Conservation (phyloP, 2,797 vertebrate genomes). For the Hippocampus kuda region DNA sequence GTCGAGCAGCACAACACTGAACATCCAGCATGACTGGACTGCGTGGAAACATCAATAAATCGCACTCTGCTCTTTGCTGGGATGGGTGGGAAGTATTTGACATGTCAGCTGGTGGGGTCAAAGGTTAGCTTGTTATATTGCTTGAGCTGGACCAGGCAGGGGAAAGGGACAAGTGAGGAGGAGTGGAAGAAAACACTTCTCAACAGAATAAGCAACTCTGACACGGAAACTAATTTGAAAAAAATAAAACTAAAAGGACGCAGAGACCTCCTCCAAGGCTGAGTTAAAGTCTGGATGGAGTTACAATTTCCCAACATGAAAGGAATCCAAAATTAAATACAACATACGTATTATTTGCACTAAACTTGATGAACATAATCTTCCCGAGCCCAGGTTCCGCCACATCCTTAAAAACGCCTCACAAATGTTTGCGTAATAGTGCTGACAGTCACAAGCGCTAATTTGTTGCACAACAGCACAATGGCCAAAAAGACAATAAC, state of each 20-base stretch:
- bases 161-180: constrained; percentile 1
- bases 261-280: neutral
- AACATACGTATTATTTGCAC: neutral
- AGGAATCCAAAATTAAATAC: neutral
- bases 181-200: neutral
- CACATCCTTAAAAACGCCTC: neutral
- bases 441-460: constrained; percentile 1
- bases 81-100: constrained; percentile 45
- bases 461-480: constrained; percentile 5
- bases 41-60: constrained; percentile 54
- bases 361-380: neutral
- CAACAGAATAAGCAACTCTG: constrained; percentile 1
- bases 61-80: constrained; percentile 15
- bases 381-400: neutral
- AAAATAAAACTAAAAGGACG: neutral
- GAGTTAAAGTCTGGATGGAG: neutral
- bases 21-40: constrained; percentile 8
- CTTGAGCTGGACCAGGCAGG: constrained; percentile 42
- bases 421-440: neutral
- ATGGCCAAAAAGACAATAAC: constrained; percentile 2
- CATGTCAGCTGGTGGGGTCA: constrained; percentile 39
- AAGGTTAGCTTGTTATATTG: constrained; percentile 35
- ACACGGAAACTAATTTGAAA: neutral
- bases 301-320: neutral
- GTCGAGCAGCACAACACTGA: constrained; percentile 23